These are phyloP conservation scores for Rhagonycha lutea DNA, from an alignment of 2,888 invertebrate species.

Conservation along the genomic window DNA sequence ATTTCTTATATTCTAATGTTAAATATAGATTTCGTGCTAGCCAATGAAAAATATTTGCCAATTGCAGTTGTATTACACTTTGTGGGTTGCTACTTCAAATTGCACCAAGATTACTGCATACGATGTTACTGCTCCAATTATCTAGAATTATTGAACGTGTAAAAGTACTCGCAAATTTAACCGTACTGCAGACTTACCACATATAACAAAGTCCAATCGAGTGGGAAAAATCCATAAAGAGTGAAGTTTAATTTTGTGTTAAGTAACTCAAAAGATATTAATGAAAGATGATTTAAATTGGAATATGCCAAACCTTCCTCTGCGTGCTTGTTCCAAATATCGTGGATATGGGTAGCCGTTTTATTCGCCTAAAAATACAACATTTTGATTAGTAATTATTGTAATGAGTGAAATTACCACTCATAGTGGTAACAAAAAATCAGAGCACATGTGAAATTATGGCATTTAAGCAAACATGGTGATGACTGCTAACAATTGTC, in stretches of 20 bases:
- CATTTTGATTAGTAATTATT: neutral
- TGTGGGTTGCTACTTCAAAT: neutral
- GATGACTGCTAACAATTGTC: too few relatives aligned
- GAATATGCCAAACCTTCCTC: slow-evolving; percentile 26
- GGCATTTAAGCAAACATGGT: too few relatives aligned
- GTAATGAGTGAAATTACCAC: too few relatives aligned
- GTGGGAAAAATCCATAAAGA: slow-evolving; percentile 31
- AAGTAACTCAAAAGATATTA: slow-evolving; percentile 32
- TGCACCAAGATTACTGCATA: neutral
- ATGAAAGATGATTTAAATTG: slow-evolving; percentile 31
- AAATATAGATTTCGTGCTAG: too few relatives aligned
- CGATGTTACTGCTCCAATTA: neutral
- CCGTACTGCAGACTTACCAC: slow-evolving; percentile 11
- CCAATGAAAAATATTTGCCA: too few relatives aligned
- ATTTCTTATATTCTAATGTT: too few relatives aligned
- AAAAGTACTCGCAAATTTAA: too few relatives aligned
- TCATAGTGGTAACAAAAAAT: too few relatives aligned
- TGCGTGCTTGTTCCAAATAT: slow-evolving; percentile 36
- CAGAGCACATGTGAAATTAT: too few relatives aligned
- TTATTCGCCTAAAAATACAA: slow-evolving; percentile 23
- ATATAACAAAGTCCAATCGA: slow-evolving; percentile 35
- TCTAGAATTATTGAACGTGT: neutral
- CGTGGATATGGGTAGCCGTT: slow-evolving; percentile 33
- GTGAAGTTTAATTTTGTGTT: slow-evolving; percentile 31
- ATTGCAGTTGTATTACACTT: too few relatives aligned